Percentiles rank a stretch among this genome's conserved stretches.
phyloP scores from a whole-genome alignment of 2,888 invertebrate species.

The Eretmocerus hayati region DNA sequence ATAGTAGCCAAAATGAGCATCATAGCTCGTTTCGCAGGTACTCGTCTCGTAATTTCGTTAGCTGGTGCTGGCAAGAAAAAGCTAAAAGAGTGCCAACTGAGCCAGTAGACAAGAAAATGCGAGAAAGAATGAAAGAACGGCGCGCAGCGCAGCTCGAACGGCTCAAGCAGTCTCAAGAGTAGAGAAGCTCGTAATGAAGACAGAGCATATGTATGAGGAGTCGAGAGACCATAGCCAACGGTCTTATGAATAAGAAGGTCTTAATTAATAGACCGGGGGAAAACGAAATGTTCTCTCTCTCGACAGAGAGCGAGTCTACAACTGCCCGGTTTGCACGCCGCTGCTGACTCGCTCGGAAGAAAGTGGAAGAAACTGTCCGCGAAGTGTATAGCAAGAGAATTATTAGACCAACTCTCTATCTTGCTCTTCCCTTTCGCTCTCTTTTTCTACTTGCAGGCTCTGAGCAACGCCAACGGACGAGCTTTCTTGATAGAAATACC shows the following conservation, averaged over 20 bases:
- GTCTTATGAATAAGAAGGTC: conserved; percentile 13
- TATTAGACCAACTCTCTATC: too few species aligned
- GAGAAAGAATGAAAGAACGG: neutral
- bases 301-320: neutral
- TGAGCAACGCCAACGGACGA: too few species aligned
- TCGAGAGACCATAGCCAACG: neutral
- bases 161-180: neutral
- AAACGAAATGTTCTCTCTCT: neutral
- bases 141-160: neutral
- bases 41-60: neutral
- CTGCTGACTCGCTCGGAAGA: neutral
- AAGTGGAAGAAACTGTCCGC: conserved; percentile 3
- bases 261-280: conserved; percentile 13
- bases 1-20: too few species aligned
- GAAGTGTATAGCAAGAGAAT: neutral
- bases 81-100: too few species aligned
- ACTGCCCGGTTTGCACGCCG: neutral
- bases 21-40: too few species aligned
- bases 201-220: conserved; percentile 8
- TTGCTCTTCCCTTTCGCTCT: neutral
- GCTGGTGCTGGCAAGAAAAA: too few species aligned
- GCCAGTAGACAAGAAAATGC: too few species aligned
- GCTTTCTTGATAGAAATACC: too few species aligned
- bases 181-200: conserved; percentile 12
- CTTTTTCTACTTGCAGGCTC: too few species aligned